Conservation (phyloP, 92 coral and sea anemone genomes). For the Epizoanthus fatuus region DNA sequence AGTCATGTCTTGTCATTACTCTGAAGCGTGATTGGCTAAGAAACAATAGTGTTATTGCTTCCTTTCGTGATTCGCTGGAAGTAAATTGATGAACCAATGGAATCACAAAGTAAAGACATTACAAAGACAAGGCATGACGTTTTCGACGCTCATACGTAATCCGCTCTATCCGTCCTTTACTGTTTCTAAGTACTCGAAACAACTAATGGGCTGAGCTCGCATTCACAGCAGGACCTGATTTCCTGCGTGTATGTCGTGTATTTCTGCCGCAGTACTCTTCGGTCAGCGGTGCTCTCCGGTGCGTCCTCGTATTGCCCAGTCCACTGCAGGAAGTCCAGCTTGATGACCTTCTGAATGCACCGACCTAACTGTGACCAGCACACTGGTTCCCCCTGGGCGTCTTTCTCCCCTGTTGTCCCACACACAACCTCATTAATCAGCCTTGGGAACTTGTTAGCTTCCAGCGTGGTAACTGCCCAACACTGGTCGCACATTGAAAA, state of each 20-base stretch:
- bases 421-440: conserved; percentile 19
- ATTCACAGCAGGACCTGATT: conserved; percentile 34
- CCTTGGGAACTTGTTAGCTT: background rate
- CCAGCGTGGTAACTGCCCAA: conserved; percentile 20
- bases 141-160: too few relatives aligned
- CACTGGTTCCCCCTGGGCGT: background rate
- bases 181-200: too few relatives aligned
- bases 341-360: conserved; percentile 18
- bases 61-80: too few relatives aligned
- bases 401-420: background rate
- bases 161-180: too few relatives aligned
- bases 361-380: background rate
- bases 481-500: conserved; percentile 35
- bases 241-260: conserved; percentile 1
- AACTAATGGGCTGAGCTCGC: conserved; percentile 1
- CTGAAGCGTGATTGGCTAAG: too few relatives aligned
- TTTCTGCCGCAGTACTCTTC: conserved; percentile 2
- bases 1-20: too few relatives aligned
- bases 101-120: too few relatives aligned
- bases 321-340: conserved; percentile 19
- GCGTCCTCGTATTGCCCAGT: background rate
- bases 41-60: too few relatives aligned
- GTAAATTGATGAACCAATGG: too few relatives aligned
- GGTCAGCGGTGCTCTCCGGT: background rate
- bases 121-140: too few relatives aligned